Base-by-base conservation (phyloP, 2,113 vertebrate genomes). In the Phalacrocorax aristotelis region DNA sequence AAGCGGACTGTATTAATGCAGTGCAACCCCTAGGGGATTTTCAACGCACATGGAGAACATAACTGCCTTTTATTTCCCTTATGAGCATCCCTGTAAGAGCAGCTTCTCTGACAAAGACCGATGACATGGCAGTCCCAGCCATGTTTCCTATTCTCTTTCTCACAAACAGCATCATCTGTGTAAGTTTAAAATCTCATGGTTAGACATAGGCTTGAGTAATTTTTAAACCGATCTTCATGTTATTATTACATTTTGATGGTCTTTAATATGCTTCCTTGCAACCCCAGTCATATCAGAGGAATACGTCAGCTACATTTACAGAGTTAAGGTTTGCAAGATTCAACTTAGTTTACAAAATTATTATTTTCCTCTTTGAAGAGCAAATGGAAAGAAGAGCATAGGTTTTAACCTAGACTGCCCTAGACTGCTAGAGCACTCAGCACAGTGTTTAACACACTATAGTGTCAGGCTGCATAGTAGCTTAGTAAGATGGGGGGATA, bases 381-480 rank as follows among this genome's bases (percentile, higher is more conserved):
- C 29, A 55, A 11, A 15, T 0, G 0, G 25, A 70, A 85, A 10
- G 21, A 86, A 62, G 4, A 54, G 1, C 6, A 17, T 27, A 27
- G 20, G 3, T 79, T 87, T 78, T 78, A 49, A 51, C 46, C 19
- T 38, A 38, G 38, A 38, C 38, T 16, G 1, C 10, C 36, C 6
- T 32, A 22, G 20, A 15, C 21, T 74, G 13, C 38, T 51, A 36
- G 25, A 36, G 19, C 14, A 51, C 14, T 68, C 55, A 51, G 17
- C 27, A 29, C 23, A 30, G 22, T 38, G 15, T 78, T 36, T 68
- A 62, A 42, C 17, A 40, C 3, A 15, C 3, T 82, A 7, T 6
- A 34, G 57, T 27, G 27, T 51, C 23, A 90, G 22, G 30, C 34
- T 89, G 17, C 44, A 83, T 57, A 44, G 10, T 18, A 48, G 15